These are phyloP conservation scores for Bruchidius siliquastri DNA, from an alignment of 2,888 invertebrate species.

Conservation along the genomic window DNA sequence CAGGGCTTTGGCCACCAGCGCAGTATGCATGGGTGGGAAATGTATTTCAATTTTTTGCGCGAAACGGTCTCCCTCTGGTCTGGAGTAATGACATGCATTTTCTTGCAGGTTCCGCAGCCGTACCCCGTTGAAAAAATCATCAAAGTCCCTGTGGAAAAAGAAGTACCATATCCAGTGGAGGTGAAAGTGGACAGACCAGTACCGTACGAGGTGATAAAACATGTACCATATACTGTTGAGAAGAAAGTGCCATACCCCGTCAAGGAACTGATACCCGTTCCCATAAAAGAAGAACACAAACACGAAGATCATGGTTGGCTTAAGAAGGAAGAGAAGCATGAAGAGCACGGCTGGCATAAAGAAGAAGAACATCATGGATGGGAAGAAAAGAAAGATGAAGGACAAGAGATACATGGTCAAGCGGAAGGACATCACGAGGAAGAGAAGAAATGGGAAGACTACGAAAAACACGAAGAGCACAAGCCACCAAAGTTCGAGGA, in stretches of 20 bases:
- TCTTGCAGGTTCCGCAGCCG: conserved; percentile 59
- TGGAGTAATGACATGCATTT: too few species aligned
- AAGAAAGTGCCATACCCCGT: conserved; percentile 22
- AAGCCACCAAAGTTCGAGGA: background rate
- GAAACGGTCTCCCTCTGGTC: too few species aligned
- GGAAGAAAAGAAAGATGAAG: conserved; percentile 19
- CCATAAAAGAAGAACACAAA: conserved; percentile 9
- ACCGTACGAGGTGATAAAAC: conserved; percentile 14
- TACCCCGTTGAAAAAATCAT: conserved; percentile 60
- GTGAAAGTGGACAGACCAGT: conserved; percentile 15
- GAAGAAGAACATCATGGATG: conserved; percentile 14
- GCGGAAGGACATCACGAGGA: conserved; percentile 9
- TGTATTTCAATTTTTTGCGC: too few species aligned
- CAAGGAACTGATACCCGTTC: conserved; percentile 20
- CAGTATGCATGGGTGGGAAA: too few species aligned
- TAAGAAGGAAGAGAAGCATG: background rate
- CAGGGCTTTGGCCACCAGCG: too few species aligned
- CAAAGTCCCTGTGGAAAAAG: conserved; percentile 68
- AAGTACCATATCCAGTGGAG: conserved; percentile 61
- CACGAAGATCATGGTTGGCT: background rate
- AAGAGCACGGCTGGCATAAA: conserved; percentile 6
- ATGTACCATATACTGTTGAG: conserved; percentile 40
- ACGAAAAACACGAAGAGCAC: conserved; percentile 11
- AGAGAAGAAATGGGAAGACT: conserved; percentile 16
- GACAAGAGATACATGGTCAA: conserved; percentile 9